These are phyloP conservation scores for Malurus elegans DNA, from an alignment of 2,113 vertebrate species.

Conservation along the genomic window DNA sequence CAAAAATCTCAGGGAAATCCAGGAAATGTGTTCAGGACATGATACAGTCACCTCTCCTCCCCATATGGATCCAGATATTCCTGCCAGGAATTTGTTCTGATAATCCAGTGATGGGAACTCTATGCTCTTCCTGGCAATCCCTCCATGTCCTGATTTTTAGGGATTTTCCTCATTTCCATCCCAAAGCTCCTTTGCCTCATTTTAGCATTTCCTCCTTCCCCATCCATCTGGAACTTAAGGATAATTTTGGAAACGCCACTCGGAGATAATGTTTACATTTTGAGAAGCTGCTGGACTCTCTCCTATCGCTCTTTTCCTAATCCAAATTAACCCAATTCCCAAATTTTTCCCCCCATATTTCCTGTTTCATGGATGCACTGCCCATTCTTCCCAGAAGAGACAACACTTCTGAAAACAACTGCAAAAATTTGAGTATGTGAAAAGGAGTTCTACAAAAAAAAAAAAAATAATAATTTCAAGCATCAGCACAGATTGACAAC, in stretches of 20 bases:
- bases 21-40: neutral
- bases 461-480: neutral
- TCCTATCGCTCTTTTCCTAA: neutral
- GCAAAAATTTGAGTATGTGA: neutral
- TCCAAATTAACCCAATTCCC: neutral
- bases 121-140: neutral
- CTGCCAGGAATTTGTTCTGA: neutral
- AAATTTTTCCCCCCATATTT: fast-evolving
- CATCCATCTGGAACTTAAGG: neutral
- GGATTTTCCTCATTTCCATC: neutral
- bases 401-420: neutral
- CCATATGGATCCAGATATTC: neutral
- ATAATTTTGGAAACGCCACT: neutral
- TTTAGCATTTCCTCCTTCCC: neutral
- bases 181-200: neutral
- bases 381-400: neutral
- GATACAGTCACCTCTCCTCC: neutral
- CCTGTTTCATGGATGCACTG: neutral
- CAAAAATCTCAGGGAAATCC: neutral
- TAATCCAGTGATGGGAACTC: neutral
- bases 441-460: neutral
- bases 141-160: neutral
- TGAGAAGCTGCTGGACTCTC: neutral
- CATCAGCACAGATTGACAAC: neutral
- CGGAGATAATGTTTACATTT: neutral